phyloP scores from a whole-genome alignment of 2,113 vertebrate species.

The Mesocricetus auratus region DNA sequence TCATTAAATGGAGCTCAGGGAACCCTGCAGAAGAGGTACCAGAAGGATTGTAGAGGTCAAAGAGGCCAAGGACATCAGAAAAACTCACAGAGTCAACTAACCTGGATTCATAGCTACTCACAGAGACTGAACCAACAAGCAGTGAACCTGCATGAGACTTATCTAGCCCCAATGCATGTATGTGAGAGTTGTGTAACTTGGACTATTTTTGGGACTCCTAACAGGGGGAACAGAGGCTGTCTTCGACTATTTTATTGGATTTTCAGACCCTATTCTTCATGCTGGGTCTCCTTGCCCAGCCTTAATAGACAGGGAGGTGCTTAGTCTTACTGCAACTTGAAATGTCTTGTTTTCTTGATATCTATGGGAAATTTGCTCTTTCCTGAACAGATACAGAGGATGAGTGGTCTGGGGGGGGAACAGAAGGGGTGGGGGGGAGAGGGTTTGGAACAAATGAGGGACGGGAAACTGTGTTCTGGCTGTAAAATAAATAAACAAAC shows the following conservation, averaged over 20 bases:
- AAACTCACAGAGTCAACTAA: not conserved
- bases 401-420: not conserved
- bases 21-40: not conserved
- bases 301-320: not conserved
- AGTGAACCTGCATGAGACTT: not conserved
- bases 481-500: not conserved
- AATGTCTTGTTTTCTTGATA: not conserved
- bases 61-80: not conserved
- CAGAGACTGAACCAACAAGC: too few relatives aligned
- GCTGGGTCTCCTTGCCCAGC: too few relatives aligned
- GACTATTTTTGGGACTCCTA: not conserved
- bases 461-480: not conserved
- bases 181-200: not conserved
- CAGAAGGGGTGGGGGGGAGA: too few relatives aligned
- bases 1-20: not conserved
- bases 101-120: too few relatives aligned
- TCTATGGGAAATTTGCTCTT: not conserved
- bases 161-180: not conserved
- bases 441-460: not conserved
- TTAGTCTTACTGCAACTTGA: not conserved
- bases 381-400: not conserved
- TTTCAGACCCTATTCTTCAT: not conserved
- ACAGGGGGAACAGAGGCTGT: not conserved
- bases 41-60: not conserved
- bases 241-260: not conserved